Conservation (phyloP, 2,113 vertebrate species). For the Epinephelus lanceolatus region DNA sequence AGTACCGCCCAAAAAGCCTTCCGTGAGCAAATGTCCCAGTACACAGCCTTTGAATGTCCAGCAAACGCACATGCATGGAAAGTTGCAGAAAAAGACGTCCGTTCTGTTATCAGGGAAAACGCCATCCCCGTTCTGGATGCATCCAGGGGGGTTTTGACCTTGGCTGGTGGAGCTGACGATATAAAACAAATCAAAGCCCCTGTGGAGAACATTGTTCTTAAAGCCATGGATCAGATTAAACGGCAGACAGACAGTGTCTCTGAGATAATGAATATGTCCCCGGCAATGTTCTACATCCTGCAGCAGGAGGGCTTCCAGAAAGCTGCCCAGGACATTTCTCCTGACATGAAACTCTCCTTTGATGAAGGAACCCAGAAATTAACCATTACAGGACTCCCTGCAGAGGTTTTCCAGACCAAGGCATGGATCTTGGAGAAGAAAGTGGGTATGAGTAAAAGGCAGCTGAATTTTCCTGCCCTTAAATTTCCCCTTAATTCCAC, state of each 20-base stretch:
- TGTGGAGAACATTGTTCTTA: constrained; percentile 72
- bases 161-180: constrained; percentile 83
- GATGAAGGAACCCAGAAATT: constrained; percentile 68
- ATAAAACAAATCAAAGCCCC: constrained; percentile 67
- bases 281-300: constrained; percentile 81
- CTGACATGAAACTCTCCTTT: constrained; percentile 80
- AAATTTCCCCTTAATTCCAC: too few species aligned
- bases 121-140: constrained; percentile 67
- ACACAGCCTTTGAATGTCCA: constrained; percentile 59
- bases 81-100: constrained; percentile 69
- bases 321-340: constrained; percentile 58
- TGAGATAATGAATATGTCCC: constrained; percentile 69
- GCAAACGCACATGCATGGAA: constrained; percentile 79
- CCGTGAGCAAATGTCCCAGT: constrained; percentile 77
- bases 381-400: constrained; percentile 79
- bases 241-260: constrained; percentile 77
- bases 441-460: constrained; percentile 65
- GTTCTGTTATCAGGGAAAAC: constrained; percentile 43
- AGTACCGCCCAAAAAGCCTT: constrained; percentile 68
- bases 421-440: constrained; percentile 82
- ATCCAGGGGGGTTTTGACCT: constrained; percentile 62
- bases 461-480: constrained; percentile 71
- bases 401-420: constrained; percentile 84
- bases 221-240: constrained; percentile 71
- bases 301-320: constrained; percentile 73